Percentiles rank a stretch among this genome's conserved stretches.
These are phyloP conservation scores for Drosophila sturtevanti DNA, from an alignment of 1,140 invertebrate species.

Conservation along the genomic window DNA sequence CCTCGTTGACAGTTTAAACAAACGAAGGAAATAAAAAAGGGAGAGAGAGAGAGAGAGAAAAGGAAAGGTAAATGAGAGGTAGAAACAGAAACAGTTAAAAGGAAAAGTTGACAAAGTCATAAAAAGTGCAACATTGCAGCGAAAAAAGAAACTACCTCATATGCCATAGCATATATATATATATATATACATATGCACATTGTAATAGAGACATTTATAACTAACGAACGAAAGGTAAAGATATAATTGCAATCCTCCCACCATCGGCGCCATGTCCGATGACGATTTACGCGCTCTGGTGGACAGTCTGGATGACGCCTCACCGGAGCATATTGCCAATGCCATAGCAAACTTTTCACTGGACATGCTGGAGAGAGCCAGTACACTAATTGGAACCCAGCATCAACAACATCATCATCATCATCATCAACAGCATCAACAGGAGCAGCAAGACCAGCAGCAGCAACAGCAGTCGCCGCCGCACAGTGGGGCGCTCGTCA, in stretches of 20 bases:
- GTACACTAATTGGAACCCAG: slow-evolving; percentile 65
- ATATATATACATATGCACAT: slow-evolving; percentile 3
- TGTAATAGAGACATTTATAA: slow-evolving; percentile 11
- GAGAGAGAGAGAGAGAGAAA: too few species aligned
- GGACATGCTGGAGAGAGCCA: slow-evolving; percentile 70
- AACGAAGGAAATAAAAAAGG: too few species aligned
- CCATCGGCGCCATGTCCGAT: slow-evolving; percentile 50
- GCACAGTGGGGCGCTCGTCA: slow-evolving; percentile 8
- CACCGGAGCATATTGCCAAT: slow-evolving; percentile 53
- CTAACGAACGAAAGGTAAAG: background rate
- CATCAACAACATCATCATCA: slow-evolving; percentile 46
- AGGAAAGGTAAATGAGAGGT: too few species aligned
- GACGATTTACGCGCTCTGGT: slow-evolving; percentile 66
- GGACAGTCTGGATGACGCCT: slow-evolving; percentile 56
- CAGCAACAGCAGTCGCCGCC: slow-evolving; percentile 1
- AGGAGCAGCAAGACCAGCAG: slow-evolving; percentile 42
- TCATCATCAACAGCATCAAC: slow-evolving; percentile 41
- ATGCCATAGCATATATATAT: too few species aligned
- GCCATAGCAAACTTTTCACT: slow-evolving; percentile 71
- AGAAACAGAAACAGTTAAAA: background rate
- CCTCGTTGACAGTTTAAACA: slow-evolving; percentile 13
- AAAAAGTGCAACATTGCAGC: slow-evolving; percentile 23
- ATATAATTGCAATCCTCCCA: background rate
- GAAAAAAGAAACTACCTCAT: background rate
- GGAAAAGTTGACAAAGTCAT: background rate